Conservation (phyloP, 2,113 vertebrate species). For the Malurus elegans region DNA sequence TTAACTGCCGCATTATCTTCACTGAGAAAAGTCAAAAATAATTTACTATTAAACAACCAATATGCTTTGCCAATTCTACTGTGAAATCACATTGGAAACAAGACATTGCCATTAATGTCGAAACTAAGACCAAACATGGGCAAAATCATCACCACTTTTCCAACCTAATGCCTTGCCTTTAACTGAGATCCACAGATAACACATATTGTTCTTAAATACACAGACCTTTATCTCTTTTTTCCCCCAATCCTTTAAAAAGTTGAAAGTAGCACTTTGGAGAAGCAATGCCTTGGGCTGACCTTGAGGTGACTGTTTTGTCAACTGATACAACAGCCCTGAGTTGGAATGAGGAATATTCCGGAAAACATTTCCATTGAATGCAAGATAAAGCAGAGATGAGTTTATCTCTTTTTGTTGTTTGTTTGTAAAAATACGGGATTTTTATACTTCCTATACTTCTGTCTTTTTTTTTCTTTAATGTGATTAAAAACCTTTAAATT, state of each 20-base stretch:
- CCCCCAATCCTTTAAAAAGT: neutral
- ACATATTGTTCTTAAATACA: too few relatives aligned
- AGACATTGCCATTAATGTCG: neutral
- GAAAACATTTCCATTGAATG: neutral
- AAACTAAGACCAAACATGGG: neutral
- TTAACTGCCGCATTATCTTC: neutral
- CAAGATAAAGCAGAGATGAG: neutral
- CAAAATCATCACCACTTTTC: neutral
- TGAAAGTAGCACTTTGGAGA: neutral
- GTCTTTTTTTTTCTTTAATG: neutral
- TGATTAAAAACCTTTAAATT: neutral
- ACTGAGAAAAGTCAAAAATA: neutral
- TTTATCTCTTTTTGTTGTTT: neutral
- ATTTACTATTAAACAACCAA: neutral
- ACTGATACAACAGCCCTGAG: neutral
- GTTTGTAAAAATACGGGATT: neutral
- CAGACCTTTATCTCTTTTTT: neutral
- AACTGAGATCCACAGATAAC: neutral
- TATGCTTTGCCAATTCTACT: neutral
- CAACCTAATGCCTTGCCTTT: neutral
- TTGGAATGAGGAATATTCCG: neutral
- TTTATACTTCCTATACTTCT: neutral
- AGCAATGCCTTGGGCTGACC: neutral
- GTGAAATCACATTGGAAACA: neutral
- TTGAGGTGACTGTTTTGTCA: neutral